Evolutionary conservation across 2,797 vertebrate genomes (phyloP).

Genomic region (Chelmon rostratus): DNA sequence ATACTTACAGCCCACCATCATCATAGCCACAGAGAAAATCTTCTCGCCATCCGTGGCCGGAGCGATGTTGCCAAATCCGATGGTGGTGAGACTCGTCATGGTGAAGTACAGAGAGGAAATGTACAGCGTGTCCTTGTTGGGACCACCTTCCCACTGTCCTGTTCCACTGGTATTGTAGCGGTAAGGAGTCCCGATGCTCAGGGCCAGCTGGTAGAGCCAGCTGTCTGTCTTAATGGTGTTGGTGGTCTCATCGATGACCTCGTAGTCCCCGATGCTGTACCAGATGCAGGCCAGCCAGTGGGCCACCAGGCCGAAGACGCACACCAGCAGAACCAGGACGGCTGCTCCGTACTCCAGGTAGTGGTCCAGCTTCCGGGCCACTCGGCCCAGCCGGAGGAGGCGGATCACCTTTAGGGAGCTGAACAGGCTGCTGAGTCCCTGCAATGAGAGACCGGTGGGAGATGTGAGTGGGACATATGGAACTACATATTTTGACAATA

Average conservation of each 20-base stretch:
- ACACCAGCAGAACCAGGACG: conserved; percentile 94
- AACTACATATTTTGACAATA: too few relatives aligned
- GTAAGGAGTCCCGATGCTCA: conserved; percentile 94
- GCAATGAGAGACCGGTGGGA: background rate
- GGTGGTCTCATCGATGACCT: conserved; percentile 94
- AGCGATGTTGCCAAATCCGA: conserved; percentile 98
- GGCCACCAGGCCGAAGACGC: conserved; percentile 96
- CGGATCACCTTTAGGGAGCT: conserved; percentile 97
- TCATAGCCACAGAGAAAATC: conserved; percentile 98
- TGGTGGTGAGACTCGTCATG: conserved; percentile 99
- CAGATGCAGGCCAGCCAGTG: conserved; percentile 99
- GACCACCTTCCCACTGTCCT: conserved; percentile 96
- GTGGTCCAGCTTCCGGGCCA: conserved; percentile 96
- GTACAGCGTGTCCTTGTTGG: conserved; percentile 96
- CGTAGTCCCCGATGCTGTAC: conserved; percentile 98
- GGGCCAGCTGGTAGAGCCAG: conserved; percentile 96
- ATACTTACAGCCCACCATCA: conserved; percentile 99
- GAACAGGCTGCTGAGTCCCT: conserved; percentile 99
- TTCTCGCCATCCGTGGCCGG: conserved; percentile 97
- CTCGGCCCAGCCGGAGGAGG: conserved; percentile 93
- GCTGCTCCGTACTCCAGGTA: conserved; percentile 97
- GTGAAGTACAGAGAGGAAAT: conserved; percentile 99
- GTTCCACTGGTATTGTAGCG: conserved; percentile 93
- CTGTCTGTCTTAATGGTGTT: conserved; percentile 96
- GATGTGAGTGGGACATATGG: background rate